These are phyloP conservation scores for Dolichomitus sp. DNA, from an alignment of 2,888 invertebrate species.

Conservation along the genomic window DNA sequence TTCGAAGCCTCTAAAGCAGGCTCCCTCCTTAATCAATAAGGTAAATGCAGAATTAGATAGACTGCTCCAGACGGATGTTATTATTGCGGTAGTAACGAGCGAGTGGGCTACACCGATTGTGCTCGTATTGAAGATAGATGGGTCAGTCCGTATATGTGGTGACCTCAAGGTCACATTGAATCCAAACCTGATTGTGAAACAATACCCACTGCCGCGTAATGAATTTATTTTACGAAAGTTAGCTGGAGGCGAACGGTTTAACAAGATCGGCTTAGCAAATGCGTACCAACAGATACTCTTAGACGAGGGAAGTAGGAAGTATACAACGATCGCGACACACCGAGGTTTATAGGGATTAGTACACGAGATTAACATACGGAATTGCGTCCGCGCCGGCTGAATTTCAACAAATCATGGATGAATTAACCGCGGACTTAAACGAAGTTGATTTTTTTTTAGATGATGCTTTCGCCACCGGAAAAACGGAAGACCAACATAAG, in stretches of 20 bases:
- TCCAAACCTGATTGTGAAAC: slow-evolving; percentile 69
- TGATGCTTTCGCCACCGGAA: slow-evolving; percentile 43
- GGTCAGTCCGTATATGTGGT: slow-evolving; percentile 57
- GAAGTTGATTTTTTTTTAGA: slow-evolving; percentile 43
- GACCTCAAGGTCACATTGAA: slow-evolving; percentile 76
- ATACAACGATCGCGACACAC: slow-evolving; percentile 78
- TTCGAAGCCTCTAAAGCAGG: too few relatives aligned
- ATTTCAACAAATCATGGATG: slow-evolving; percentile 36
- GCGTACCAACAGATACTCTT: slow-evolving; percentile 80
- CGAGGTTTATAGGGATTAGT: slow-evolving; percentile 77
- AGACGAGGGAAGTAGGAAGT: slow-evolving; percentile 75
- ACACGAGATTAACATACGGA: slow-evolving; percentile 24
- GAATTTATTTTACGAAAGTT: slow-evolving; percentile 62
- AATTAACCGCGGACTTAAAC: slow-evolving; percentile 15
- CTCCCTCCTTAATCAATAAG: slow-evolving; percentile 65
- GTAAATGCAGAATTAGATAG: slow-evolving; percentile 71
- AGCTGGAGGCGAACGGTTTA: slow-evolving; percentile 75
- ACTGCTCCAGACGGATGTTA: slow-evolving; percentile 65
- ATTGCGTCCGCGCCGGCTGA: slow-evolving; percentile 36
- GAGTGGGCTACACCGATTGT: slow-evolving; percentile 80
- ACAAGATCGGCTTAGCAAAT: slow-evolving; percentile 80
- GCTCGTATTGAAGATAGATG: slow-evolving; percentile 78
- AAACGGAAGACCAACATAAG: slow-evolving; percentile 20
- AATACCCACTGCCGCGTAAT: slow-evolving; percentile 71
- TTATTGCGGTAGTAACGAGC: slow-evolving; percentile 67